Evolutionary conservation across 2,888 invertebrate species (phyloP).

Genomic region (Yponomeuta sedellus): DNA sequence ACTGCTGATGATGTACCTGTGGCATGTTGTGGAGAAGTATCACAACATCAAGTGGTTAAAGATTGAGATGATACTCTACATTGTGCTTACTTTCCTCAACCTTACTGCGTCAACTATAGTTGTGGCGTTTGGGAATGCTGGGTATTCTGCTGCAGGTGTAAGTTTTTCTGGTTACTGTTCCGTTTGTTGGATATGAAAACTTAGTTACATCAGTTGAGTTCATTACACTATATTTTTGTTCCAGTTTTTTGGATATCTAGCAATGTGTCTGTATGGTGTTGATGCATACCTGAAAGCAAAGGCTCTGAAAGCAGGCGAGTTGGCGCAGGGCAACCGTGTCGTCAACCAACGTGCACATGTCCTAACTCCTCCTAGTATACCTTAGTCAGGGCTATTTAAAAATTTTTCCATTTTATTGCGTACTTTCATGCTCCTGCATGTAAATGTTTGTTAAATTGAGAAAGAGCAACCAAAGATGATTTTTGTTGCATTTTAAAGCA

Average conservation of each 20-base stretch:
- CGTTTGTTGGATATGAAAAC: too few relatives aligned
- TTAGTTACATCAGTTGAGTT: too few relatives aligned
- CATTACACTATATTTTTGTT: constrained; percentile 24
- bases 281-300: constrained; percentile 88
- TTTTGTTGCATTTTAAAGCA: not conserved
- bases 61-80: constrained; percentile 85
- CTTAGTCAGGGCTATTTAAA: constrained; percentile 26
- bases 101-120: constrained; percentile 85
- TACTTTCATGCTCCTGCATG: too few relatives aligned
- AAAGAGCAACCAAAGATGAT: not conserved
- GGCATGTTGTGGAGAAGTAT: constrained; percentile 89
- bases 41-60: constrained; percentile 90
- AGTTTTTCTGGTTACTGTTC: constrained; percentile 42
- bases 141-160: constrained; percentile 85
- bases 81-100: constrained; percentile 82
- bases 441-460: not conserved
- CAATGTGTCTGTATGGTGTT: constrained; percentile 87
- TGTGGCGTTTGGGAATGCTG: constrained; percentile 78
- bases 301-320: constrained; percentile 78
- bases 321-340: constrained; percentile 82
- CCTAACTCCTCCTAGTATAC: constrained; percentile 42
- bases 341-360: constrained; percentile 73
- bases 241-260: constrained; percentile 92
- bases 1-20: constrained; percentile 84
- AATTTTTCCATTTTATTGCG: too few relatives aligned